These are phyloP conservation scores for Arizona elegans DNA, from an alignment of 2,113 vertebrate species.

Conservation along the genomic window DNA sequence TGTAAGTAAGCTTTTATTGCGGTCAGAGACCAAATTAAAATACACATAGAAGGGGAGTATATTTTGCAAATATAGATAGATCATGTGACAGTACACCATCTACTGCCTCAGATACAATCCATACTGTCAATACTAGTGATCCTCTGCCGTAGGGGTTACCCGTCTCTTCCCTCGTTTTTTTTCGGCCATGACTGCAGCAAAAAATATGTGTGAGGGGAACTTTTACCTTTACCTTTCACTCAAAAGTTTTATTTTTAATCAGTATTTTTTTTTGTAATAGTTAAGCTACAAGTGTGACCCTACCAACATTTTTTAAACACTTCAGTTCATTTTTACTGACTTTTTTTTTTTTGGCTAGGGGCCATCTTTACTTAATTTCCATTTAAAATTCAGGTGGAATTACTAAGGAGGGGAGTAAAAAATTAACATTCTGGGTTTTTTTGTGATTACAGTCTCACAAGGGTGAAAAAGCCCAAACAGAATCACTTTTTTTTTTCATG, in stretches of 20 bases:
- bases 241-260: constrained; percentile 1
- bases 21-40: too few relatives aligned
- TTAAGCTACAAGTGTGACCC: constrained; percentile 8
- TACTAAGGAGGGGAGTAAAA: not conserved
- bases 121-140: too few relatives aligned
- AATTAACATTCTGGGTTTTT: constrained; percentile 23
- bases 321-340: not conserved
- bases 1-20: too few relatives aligned
- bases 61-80: too few relatives aligned
- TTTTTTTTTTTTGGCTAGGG: not conserved
- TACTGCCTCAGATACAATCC: too few relatives aligned
- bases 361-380: constrained; percentile 22
- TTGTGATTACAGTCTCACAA: constrained; percentile 31
- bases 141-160: too few relatives aligned
- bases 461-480: constrained; percentile 26
- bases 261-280: not conserved
- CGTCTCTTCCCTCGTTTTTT: too few relatives aligned
- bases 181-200: too few relatives aligned
- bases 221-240: too few relatives aligned
- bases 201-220: too few relatives aligned
- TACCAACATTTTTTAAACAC: constrained; percentile 27
- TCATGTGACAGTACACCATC: too few relatives aligned
- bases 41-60: too few relatives aligned
- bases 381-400: constrained; percentile 43
- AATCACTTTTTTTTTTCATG: constrained; percentile 22